Conservation (phyloP, 2,113 vertebrate species). For the Hemiscyllium ocellatum region DNA sequence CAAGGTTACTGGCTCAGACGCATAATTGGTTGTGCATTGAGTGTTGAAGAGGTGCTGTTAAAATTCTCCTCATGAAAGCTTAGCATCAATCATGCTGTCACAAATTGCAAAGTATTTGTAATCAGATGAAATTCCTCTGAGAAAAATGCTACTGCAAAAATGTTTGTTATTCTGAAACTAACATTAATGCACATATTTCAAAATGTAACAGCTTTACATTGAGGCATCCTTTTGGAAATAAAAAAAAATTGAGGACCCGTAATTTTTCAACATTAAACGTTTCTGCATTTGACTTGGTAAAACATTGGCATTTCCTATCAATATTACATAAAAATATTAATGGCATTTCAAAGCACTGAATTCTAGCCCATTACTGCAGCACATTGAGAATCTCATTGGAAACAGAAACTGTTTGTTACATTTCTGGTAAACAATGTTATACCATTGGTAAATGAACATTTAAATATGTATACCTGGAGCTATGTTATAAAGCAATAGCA, state of each 20-base stretch:
- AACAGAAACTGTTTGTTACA: background rate
- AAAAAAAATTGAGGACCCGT: background rate
- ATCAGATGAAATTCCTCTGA: slow-evolving; percentile 84
- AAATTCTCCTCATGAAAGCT: slow-evolving; percentile 98
- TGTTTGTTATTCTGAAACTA: slow-evolving; percentile 46
- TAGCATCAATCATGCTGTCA: slow-evolving; percentile 95
- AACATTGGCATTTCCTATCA: background rate
- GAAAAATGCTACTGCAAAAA: slow-evolving; percentile 72
- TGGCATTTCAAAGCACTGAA: background rate
- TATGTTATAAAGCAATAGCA: background rate
- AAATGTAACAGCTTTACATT: background rate
- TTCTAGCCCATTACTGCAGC: background rate
- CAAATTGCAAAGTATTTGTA: slow-evolving; percentile 87
- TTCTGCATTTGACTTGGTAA: background rate
- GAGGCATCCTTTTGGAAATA: background rate
- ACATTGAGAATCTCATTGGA: background rate
- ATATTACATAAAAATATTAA: background rate
- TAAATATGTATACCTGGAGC: background rate
- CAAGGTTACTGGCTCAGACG: slow-evolving; percentile 99
- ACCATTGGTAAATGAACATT: background rate
- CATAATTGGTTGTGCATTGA: slow-evolving; percentile 99
- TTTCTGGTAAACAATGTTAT: background rate
- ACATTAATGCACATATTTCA: background rate
- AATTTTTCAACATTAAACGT: background rate
- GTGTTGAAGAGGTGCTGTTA: slow-evolving; percentile 96